These are phyloP conservation scores for Umimayanthus kanabou DNA, from an alignment of 92 coral and sea anemone species.

Conservation along the genomic window DNA sequence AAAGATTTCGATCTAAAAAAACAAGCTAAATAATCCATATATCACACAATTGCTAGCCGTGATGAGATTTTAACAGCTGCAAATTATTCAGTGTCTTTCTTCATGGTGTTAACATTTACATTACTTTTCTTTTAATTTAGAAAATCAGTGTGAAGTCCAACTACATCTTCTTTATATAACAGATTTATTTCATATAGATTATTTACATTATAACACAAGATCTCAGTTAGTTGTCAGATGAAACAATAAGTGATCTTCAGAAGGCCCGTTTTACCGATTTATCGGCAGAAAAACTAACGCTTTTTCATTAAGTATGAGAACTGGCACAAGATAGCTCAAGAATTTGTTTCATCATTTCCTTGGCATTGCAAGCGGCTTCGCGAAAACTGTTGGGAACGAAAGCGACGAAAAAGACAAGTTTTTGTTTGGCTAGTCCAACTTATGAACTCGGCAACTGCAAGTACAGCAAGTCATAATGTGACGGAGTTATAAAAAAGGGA, in stretches of 20 bases:
- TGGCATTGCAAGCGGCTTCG: too few species aligned
- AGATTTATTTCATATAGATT: background rate
- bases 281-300: background rate
- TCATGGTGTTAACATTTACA: background rate
- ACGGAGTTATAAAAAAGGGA: too few species aligned
- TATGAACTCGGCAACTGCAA: too few species aligned
- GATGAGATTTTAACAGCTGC: background rate
- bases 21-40: too few species aligned
- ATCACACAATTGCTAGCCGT: too few species aligned
- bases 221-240: background rate
- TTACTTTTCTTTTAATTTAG: too few species aligned
- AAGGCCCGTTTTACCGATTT: background rate
- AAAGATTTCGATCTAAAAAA: too few species aligned
- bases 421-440: too few species aligned
- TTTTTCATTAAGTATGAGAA: background rate
- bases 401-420: too few species aligned
- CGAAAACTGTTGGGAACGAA: too few species aligned
- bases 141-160: background rate
- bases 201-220: too few species aligned
- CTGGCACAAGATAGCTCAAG: background rate
- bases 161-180: background rate
- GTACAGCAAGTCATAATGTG: too few species aligned
- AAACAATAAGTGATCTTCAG: background rate
- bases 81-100: background rate
- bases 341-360: background rate